phyloP scores from a whole-genome alignment of 1,140 invertebrate species.

The Reticulitermes speratus region DNA sequence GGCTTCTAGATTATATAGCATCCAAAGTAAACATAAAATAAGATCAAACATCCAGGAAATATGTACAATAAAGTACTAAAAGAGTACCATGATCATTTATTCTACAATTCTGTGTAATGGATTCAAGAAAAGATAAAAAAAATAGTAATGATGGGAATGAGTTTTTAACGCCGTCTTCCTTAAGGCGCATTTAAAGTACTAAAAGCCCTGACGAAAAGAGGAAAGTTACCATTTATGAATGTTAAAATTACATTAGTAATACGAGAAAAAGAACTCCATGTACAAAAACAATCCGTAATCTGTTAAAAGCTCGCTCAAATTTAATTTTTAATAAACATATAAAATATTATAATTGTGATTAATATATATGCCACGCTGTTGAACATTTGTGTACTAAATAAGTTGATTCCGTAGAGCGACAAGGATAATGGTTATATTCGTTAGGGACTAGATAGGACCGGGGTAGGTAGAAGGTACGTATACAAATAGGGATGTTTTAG shows the following conservation, averaged over 20 bases:
- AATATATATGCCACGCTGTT: background rate
- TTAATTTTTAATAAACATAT: background rate
- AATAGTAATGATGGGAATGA: too few relatives aligned
- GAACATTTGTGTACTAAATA: background rate
- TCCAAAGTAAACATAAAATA: background rate
- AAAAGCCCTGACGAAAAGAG: too few relatives aligned
- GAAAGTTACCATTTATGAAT: too few relatives aligned
- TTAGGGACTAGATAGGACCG: background rate
- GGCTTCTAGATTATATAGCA: background rate
- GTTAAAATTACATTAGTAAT: background rate
- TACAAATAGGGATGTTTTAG: background rate
- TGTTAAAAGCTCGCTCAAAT: background rate
- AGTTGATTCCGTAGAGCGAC: background rate
- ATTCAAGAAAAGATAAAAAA: too few relatives aligned
- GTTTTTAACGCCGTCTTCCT: too few relatives aligned
- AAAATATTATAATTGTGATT: constrained; percentile 9
- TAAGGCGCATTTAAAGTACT: too few relatives aligned
- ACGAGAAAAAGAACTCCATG: background rate
- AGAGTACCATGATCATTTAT: too few relatives aligned
- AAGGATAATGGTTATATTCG: background rate
- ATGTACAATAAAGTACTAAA: too few relatives aligned
- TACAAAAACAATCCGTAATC: background rate
- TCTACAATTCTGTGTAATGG: too few relatives aligned
- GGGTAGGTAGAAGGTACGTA: background rate
- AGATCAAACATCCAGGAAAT: too few relatives aligned